Percentiles rank a stretch among this genome's conserved stretches.
Conservation (phyloP, 2,113 vertebrate species). For the Panthera tigris region DNA sequence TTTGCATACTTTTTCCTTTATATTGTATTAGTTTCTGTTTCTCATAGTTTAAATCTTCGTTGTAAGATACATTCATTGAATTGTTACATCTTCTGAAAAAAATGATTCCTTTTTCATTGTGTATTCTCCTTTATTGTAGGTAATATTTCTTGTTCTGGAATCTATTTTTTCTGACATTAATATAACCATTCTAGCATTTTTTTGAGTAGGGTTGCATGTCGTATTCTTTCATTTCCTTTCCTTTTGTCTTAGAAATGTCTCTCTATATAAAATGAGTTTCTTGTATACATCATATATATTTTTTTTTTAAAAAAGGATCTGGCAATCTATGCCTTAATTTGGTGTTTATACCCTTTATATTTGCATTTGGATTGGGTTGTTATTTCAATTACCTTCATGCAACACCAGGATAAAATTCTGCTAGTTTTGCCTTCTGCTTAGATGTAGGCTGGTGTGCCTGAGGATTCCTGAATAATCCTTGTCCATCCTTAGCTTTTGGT, state of each 20-base stretch:
- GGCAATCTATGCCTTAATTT: background rate
- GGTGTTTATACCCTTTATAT: background rate
- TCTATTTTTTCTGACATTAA: background rate
- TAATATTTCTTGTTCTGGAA: background rate
- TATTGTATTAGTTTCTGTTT: background rate
- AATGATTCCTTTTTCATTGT: background rate
- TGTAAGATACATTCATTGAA: background rate
- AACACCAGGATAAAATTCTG: too few relatives aligned
- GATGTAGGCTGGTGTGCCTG: background rate
- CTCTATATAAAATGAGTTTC: background rate
- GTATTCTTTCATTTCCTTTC: background rate
- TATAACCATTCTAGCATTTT: too few relatives aligned
- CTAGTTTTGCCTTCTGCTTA: background rate
- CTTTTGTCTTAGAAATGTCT: constrained; percentile 2
- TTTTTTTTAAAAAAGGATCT: background rate
- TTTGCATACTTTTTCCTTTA: background rate
- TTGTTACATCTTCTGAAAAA: background rate
- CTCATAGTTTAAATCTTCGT: background rate
- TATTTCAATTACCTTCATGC: background rate
- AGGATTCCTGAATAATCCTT: background rate
- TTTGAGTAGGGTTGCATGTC: background rate
- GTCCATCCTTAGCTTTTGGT: background rate
- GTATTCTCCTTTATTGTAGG: background rate
- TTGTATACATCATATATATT: background rate
- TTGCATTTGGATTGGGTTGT: background rate